These are phyloP conservation scores for Acromyrmex charruanus DNA, from an alignment of 1,140 invertebrate species.

Conservation along the genomic window DNA sequence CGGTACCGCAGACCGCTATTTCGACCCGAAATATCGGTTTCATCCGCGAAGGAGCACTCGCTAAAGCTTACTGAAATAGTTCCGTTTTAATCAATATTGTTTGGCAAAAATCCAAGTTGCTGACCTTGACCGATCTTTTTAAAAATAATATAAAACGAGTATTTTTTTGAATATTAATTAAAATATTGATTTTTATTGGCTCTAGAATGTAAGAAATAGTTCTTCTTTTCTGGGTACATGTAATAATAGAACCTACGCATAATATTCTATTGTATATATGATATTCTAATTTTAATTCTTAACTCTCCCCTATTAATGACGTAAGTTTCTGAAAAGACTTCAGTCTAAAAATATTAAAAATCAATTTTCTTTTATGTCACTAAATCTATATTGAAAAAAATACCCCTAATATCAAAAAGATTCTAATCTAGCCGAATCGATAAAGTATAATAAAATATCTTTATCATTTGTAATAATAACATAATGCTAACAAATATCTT, in stretches of 20 bases:
- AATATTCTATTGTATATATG: not conserved
- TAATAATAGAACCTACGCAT: slow-evolving; percentile 6
- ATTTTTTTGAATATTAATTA: not conserved
- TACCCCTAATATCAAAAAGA: not conserved
- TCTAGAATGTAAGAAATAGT: not conserved
- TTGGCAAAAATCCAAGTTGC: not conserved
- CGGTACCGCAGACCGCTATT: slow-evolving; percentile 45
- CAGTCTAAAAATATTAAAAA: slow-evolving; percentile 2
- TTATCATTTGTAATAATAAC: not conserved
- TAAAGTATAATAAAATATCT: not conserved
- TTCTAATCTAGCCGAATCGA: not conserved
- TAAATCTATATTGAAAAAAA: not conserved
- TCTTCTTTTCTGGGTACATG: not conserved
- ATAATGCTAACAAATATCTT: not conserved
- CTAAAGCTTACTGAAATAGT: not conserved
- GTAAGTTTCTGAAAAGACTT: slow-evolving; percentile 27
- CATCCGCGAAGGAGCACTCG: not conserved
- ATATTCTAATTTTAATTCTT: slow-evolving; percentile 21
- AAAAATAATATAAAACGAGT: not conserved
- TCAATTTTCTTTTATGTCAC: not conserved
- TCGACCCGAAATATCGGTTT: slow-evolving; percentile 40
- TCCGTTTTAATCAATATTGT: not conserved
- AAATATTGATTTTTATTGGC: not conserved
- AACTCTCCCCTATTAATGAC: slow-evolving; percentile 12
- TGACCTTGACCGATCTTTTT: not conserved